Evolutionary conservation across 2,888 invertebrate genomes (phyloP).

Genomic region (Morinoia aosen): DNA sequence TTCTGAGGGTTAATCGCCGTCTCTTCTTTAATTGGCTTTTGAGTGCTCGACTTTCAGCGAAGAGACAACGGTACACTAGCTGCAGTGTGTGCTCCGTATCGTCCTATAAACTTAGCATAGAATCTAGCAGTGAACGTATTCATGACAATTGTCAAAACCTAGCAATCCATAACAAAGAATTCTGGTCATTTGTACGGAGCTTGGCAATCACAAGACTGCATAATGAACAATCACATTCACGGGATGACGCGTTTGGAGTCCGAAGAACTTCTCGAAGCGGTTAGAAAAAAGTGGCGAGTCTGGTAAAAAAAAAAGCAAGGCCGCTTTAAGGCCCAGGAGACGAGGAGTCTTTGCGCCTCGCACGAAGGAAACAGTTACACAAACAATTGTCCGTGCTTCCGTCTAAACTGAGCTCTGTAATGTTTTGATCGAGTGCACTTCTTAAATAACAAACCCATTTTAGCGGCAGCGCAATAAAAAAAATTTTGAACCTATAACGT

Average conservation of each 20-base stretch:
- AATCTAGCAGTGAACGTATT: background rate
- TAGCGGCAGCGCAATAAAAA: background rate
- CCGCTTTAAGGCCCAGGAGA: background rate
- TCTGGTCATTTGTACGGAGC: no score
- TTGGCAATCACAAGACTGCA: no score
- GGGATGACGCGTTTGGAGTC: background rate
- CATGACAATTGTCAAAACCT: no score
- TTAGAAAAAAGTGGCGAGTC: background rate
- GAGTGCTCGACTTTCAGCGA: background rate
- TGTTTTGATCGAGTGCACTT: background rate
- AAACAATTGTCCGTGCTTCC: background rate
- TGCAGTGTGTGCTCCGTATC: background rate
- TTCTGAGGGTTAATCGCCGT: no score
- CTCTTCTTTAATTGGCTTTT: no score
- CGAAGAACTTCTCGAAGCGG: background rate
- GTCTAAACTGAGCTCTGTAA: background rate
- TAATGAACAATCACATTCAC: background rate
- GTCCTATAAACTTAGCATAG: background rate
- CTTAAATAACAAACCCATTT: no score
- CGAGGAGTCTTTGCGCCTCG: background rate
- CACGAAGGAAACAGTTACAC: constrained; percentile 22
- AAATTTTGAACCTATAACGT: background rate
- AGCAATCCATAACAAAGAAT: no score
- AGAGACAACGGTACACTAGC: background rate
- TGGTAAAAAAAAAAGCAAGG: constrained; percentile 8